Evolutionary conservation across 2,113 vertebrate species (phyloP).

Genomic region (Heterotis niloticus): DNA sequence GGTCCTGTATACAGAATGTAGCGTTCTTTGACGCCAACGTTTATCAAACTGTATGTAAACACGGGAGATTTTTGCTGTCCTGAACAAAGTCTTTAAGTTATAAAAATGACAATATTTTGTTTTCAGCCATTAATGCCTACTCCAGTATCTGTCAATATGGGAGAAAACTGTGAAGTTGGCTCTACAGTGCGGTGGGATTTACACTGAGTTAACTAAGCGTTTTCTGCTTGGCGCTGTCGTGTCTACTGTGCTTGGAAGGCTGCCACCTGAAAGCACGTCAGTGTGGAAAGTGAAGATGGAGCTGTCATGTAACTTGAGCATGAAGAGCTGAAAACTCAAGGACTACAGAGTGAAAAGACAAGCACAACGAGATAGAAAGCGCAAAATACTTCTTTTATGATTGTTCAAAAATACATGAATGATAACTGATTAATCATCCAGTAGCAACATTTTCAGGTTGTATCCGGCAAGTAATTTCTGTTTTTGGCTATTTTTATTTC

Average conservation of each 20-base stretch:
- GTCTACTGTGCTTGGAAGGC: not conserved
- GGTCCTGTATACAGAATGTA: not conserved
- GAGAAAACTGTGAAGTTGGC: not conserved
- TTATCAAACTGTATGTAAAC: conserved; percentile 12
- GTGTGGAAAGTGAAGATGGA: not conserved
- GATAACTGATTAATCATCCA: too few species aligned
- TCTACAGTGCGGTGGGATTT: not conserved
- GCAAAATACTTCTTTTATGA: not conserved
- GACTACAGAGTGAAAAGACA: not conserved
- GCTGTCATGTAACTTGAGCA: not conserved
- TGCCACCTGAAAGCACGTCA: not conserved
- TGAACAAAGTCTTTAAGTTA: not conserved
- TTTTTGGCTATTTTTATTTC: too few species aligned
- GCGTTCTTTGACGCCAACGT: not conserved
- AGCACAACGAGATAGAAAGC: not conserved
- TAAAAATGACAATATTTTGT: not conserved
- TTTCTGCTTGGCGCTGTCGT: not conserved
- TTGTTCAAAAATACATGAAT: not conserved
- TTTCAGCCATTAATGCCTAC: not conserved
- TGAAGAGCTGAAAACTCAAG: not conserved
- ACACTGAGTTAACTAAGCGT: not conserved
- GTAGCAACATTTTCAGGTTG: not conserved
- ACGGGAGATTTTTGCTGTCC: too few species aligned
- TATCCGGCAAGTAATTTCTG: not conserved
- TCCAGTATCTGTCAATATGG: not conserved